A percentile compares a stretch with the other conserved stretches of the same genome.
phyloP scores from a whole-genome alignment of 2,113 vertebrate species.

The Daphoenositta chrysoptera region DNA sequence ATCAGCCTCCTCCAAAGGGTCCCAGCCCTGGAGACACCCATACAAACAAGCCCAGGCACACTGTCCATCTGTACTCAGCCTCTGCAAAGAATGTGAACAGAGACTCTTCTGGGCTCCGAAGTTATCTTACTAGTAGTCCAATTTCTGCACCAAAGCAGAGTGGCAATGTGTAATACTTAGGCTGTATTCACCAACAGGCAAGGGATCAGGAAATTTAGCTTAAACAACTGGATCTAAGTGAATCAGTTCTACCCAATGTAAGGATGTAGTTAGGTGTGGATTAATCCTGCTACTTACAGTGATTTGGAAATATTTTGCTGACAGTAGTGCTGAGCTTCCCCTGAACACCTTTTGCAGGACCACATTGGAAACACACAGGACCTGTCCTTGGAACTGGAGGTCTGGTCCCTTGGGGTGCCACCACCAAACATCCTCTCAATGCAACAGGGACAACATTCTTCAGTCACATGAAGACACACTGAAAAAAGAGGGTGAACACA shows the following conservation, averaged over 20 bases:
- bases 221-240: neutral
- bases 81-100: neutral
- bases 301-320: neutral
- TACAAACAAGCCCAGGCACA: neutral
- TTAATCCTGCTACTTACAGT: neutral
- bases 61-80: neutral
- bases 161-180: neutral
- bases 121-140: neutral
- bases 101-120: neutral
- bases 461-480: neutral
- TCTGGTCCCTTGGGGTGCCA: neutral
- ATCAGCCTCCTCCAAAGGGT: neutral
- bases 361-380: accelerated
- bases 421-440: neutral
- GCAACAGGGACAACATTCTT: neutral
- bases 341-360: neutral
- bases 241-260: neutral
- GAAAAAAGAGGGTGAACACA: neutral
- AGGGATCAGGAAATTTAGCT: neutral
- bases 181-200: neutral
- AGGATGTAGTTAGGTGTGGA: neutral
- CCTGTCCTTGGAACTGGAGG: neutral
- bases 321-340: neutral
- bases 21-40: neutral
- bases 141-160: neutral